Conservation (phyloP, 2,113 vertebrate species). For the Scomber scombrus region DNA sequence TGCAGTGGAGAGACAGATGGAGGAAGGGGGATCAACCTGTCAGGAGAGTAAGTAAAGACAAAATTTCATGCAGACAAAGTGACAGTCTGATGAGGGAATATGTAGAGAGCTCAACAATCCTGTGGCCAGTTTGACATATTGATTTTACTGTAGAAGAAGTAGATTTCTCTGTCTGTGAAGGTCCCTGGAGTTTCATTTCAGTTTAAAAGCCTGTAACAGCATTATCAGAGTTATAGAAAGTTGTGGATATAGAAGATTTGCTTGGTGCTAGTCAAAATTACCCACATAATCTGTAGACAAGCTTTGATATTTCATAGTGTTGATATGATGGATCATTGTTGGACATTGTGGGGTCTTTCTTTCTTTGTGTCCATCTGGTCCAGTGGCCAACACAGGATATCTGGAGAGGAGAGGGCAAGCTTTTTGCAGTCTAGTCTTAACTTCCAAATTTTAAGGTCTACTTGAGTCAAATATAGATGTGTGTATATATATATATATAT, state of each 20-base stretch:
- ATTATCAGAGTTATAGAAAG: neutral
- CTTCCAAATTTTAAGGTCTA: neutral
- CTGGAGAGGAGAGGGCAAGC: no score
- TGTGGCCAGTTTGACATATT: neutral
- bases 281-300: neutral
- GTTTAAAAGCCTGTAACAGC: neutral
- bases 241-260: neutral
- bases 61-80: neutral
- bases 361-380: neutral
- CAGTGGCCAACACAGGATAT: no score
- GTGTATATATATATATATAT: no score
- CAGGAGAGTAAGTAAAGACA: slow-evolving; percentile 15
- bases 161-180: neutral
- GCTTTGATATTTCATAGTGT: slow-evolving; percentile 3
- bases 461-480: neutral
- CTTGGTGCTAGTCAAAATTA: neutral
- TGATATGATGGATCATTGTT: neutral
- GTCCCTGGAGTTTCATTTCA: neutral
- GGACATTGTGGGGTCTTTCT: neutral
- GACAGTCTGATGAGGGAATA: neutral
- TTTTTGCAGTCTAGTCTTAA: no score
- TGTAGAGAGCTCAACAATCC: neutral
- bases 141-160: neutral
- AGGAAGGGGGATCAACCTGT: neutral
- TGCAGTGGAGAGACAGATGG: slow-evolving; percentile 8